phyloP scores from a whole-genome alignment of 2,888 invertebrate genomes.

The Ormyrus thymus region DNA sequence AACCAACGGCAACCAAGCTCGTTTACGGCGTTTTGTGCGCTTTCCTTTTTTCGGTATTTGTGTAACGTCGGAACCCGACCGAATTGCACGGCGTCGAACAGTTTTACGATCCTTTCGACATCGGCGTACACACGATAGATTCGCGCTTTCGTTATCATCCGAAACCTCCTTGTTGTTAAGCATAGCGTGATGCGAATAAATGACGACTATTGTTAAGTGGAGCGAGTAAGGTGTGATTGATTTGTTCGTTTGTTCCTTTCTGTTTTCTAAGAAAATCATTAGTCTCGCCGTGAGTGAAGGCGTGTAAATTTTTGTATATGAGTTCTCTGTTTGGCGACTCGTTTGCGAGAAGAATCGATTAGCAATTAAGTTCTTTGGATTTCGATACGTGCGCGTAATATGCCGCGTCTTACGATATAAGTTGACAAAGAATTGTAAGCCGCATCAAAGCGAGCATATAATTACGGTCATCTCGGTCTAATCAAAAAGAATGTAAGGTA shows the following conservation, averaged over 20 bases:
- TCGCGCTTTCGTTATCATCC: slow-evolving; percentile 12
- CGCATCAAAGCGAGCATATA: slow-evolving; percentile 26
- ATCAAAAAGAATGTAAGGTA: slow-evolving; percentile 58
- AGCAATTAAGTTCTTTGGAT: slow-evolving; percentile 42
- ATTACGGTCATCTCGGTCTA: slow-evolving; percentile 51
- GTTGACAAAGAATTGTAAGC: slow-evolving; percentile 1
- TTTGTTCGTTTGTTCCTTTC: not conserved
- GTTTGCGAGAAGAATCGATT: slow-evolving; percentile 18
- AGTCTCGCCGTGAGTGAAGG: too few species aligned
- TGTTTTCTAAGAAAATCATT: not conserved
- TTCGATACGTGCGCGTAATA: slow-evolving; percentile 10
- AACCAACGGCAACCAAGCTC: slow-evolving; percentile 41
- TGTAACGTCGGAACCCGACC: not conserved
- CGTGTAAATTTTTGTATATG: too few species aligned
- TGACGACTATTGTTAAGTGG: slow-evolving; percentile 16
- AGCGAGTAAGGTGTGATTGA: not conserved
- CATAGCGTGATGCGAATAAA: not conserved
- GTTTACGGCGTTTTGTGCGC: slow-evolving; percentile 50
- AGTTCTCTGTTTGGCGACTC: too few species aligned
- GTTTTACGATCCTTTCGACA: slow-evolving; percentile 13
- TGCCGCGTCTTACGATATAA: slow-evolving; percentile 23
- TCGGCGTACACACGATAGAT: not conserved
- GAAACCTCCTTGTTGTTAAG: not conserved
- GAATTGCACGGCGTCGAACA: not conserved
- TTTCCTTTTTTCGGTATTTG: slow-evolving; percentile 8